Evolutionary conservation across 2,113 vertebrate genomes (phyloP).

Genomic region (Synchiropus splendidus): DNA sequence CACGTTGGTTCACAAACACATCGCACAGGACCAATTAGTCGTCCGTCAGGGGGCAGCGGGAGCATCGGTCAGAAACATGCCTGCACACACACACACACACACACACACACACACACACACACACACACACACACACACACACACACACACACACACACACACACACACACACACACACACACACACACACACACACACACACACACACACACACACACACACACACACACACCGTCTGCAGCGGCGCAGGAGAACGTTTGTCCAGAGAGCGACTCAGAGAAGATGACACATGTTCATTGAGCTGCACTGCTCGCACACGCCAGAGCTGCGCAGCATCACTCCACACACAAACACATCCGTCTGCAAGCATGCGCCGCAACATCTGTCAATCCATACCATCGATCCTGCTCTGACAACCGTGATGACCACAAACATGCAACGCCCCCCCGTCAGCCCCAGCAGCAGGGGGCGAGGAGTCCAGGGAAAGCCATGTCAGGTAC

Average conservation of each 20-base stretch:
- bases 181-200: neutral
- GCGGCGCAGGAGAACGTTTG: conserved; percentile 21
- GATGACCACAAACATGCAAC: conserved; percentile 40
- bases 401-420: conserved; percentile 33
- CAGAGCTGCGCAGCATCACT: conserved; percentile 41
- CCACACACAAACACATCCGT: conserved; percentile 25
- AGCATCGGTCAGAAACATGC: conserved; percentile 9
- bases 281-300: conserved; percentile 35
- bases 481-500: neutral
- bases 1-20: too few relatives aligned
- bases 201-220: neutral
- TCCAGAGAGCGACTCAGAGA: conserved; percentile 22
- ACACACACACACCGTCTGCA: neutral
- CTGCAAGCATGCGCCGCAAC: conserved; percentile 45
- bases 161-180: too few relatives aligned
- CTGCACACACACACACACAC: conserved; percentile 8
- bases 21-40: conserved; percentile 9
- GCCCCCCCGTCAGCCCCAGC: conserved; percentile 6
- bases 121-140: conserved; percentile 18
- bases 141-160: too few relatives aligned
- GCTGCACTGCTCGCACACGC: conserved; percentile 45
- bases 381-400: conserved; percentile 48
- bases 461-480: neutral
- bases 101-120: conserved; percentile 18
- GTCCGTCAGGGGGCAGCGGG: neutral